Base-by-base conservation (phyloP, 2,113 vertebrate species). In the Eidolon helvum region DNA sequence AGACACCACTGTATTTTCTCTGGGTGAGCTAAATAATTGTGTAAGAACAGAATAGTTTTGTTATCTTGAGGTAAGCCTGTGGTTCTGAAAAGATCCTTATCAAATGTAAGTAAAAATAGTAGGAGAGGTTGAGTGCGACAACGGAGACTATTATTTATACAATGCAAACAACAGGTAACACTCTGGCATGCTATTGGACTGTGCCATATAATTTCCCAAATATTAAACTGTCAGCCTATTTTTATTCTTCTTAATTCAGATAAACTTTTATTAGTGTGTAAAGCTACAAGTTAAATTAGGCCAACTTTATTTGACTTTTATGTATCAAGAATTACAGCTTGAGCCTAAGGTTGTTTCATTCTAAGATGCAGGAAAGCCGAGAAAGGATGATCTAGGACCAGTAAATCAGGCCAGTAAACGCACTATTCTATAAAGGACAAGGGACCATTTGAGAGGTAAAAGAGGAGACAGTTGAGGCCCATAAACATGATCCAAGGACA, bases 241-340 rank as follows among this genome's bases (percentile, higher is more conserved):
- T 26, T 72, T 91, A 63, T 16, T 97, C 50, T 95, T 10, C n/a
- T 92, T 87, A 69, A 71, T 50, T 75, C 68, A 95, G 33, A 28
- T 59, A 80, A 61, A 61, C 24, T 63, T 90, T 80, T 61, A 78
- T 65, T 50, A 80, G 40, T 45, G 28, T 66, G 10, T 50, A 91
- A 69, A 95, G 38, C 35, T 85, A 38, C 30, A 30, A 63, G 26
- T 84, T 89, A 59, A 35, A 61, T 82, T 71, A 92, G 48, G n/a
- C 7, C 59, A 22, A 66, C 40, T 74, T 84, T 78, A 55, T 78
- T 48, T 78, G 53, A 87, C 74, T 92, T 95, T 93, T 43, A 33
- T n/a, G 5, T 83, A 50, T 83, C 35, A 57, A 72, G 68, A 92
- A 87, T 87, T 75, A 72, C 11, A 45, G 5, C 57, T 89, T 57